A percentile compares a stretch with the other conserved stretches of the same genome.
phyloP scores from a whole-genome alignment of 2,888 invertebrate genomes.

The Phyto melanocephala region DNA sequence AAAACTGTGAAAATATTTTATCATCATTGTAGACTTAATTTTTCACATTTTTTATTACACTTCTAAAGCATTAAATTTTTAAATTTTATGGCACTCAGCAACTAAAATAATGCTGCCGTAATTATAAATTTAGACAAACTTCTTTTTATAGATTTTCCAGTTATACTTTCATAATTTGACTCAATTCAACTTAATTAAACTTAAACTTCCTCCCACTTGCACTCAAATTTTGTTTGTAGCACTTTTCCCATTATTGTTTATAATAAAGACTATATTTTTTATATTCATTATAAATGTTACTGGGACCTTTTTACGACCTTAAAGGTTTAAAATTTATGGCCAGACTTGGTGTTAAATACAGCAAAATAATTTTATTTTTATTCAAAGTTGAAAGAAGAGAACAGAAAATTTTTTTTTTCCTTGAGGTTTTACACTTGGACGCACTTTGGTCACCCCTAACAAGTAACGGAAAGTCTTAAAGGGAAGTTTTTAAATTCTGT shows the following conservation, averaged over 20 bases:
- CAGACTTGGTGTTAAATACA: background rate
- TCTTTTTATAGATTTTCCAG: too few species aligned
- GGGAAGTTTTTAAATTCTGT: conserved; percentile 3
- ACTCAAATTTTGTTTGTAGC: background rate
- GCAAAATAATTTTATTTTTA: background rate
- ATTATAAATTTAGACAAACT: too few species aligned
- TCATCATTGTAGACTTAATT: too few species aligned
- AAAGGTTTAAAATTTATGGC: conserved; percentile 20
- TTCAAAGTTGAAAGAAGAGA: background rate
- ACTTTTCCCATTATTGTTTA: background rate
- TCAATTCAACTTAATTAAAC: background rate
- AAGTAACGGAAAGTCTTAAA: background rate
- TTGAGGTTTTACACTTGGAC: conserved; percentile 24
- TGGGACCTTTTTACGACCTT: conserved; percentile 2
- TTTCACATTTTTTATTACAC: too few species aligned
- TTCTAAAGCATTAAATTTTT: too few species aligned
- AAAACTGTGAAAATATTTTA: background rate
- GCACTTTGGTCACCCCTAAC: background rate
- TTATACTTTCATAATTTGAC: background rate
- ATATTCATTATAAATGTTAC: background rate
- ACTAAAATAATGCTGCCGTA: too few species aligned
- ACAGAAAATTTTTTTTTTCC: background rate
- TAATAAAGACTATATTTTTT: background rate
- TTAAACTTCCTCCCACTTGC: too few species aligned
- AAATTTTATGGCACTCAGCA: too few species aligned